A percentile compares a stretch with the other conserved stretches of the same genome.
Conservation (phyloP, 1,140 invertebrate species). For the Drosophila sproati region DNA sequence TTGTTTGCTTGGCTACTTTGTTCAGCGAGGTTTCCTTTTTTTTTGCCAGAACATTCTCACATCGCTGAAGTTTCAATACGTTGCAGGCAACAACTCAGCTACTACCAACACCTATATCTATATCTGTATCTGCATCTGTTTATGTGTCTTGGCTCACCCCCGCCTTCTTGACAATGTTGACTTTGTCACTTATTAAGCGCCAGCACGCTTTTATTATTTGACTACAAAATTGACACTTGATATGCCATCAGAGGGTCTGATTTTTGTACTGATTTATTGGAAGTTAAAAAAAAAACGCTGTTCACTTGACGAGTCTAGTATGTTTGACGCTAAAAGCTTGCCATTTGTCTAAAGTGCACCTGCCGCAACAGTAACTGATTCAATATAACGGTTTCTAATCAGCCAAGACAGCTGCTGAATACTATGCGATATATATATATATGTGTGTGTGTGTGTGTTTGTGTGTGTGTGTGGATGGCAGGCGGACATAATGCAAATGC, state of each 20-base stretch:
- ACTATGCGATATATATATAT: neutral
- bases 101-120: neutral
- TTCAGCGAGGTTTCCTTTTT: conserved; percentile 1
- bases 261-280: conserved; percentile 8
- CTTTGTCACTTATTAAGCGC: conserved; percentile 63
- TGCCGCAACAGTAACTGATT: conserved; percentile 37
- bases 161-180: conserved; percentile 45
- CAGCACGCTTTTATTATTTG: conserved; percentile 67
- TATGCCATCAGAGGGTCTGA: conserved; percentile 21
- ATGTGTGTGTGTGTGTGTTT: conserved; percentile 3
- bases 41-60: conserved; percentile 35
- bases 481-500: conserved; percentile 62
- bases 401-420: conserved; percentile 10
- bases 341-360: conserved; percentile 42
- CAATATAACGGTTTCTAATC: conserved; percentile 51
- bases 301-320: neutral
- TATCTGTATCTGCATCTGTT: conserved; percentile 1
- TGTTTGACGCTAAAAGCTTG: neutral
- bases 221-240: conserved; percentile 59
- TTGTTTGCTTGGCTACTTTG: conserved; percentile 16
- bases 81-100: neutral
- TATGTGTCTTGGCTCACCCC: conserved; percentile 1
- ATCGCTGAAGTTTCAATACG: conserved; percentile 14
- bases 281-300: too few species aligned
- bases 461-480: conserved; percentile 25